phyloP scores from a whole-genome alignment of 2,113 vertebrate species.

The Dromaius novaehollandiae region DNA sequence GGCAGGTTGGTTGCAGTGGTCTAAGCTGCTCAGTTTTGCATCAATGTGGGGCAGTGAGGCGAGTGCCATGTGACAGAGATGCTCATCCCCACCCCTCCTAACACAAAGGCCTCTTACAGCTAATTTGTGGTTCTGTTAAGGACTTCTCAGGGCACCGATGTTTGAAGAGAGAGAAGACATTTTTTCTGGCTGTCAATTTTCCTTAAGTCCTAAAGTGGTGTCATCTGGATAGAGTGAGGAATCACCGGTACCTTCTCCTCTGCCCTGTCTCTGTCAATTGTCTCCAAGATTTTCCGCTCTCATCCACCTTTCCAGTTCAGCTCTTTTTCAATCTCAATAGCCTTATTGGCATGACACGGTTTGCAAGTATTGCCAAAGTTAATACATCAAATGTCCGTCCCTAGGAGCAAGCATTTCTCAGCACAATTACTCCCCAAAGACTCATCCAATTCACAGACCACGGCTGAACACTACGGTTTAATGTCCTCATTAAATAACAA shows the following conservation, averaged over 20 bases:
- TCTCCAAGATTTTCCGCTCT: neutral
- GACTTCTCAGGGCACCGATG: neutral
- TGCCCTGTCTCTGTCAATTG: constrained; percentile 50
- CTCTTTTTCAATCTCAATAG: constrained; percentile 40
- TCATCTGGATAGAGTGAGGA: neutral
- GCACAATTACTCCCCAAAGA: constrained; percentile 45
- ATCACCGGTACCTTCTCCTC: neutral
- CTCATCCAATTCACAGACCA: neutral
- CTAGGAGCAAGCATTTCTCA: constrained; percentile 11
- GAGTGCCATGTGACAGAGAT: neutral
- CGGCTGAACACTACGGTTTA: neutral
- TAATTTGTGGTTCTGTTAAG: neutral
- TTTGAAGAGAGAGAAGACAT: neutral
- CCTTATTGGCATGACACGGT: constrained; percentile 54
- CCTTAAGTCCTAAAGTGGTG: neutral
- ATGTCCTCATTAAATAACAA: constrained; percentile 36
- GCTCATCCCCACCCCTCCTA: neutral
- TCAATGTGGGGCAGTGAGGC: neutral
- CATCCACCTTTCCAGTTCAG: constrained; percentile 38
- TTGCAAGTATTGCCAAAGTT: constrained; percentile 57
- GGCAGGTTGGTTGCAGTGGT: neutral
- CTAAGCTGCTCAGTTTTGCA: neutral
- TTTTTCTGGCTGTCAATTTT: neutral
- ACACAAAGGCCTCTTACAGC: neutral
- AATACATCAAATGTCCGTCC: constrained; percentile 37